Percentiles rank a stretch among this genome's conserved stretches.
Conservation (phyloP, 2,797 vertebrate genomes). For the Sebastes oblongus region DNA sequence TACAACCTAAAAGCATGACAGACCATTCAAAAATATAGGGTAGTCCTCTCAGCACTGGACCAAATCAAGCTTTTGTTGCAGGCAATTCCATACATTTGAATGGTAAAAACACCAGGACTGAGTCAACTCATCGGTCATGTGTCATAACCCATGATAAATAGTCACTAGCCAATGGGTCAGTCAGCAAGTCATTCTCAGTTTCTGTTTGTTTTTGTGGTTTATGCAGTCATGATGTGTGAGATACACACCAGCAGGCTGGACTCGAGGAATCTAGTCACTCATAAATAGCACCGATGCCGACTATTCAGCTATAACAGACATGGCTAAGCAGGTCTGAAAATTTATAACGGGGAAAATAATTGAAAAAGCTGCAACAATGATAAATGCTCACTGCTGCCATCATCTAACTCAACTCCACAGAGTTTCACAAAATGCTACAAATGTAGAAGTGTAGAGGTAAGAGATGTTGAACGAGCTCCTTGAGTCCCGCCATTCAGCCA, state of each 20-base stretch:
- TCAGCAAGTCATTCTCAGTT: background rate
- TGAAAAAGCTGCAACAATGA: background rate
- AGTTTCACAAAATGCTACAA: slow-evolving; percentile 1
- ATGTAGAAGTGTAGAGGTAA: background rate
- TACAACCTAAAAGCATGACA: background rate
- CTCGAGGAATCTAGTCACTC: background rate
- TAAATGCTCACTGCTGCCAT: background rate
- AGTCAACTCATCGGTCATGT: background rate
- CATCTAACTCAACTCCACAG: background rate
- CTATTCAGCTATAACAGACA: background rate
- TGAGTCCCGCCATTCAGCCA: slow-evolving; percentile 4
- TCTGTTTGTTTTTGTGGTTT: slow-evolving; percentile 8
- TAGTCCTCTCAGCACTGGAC: background rate
- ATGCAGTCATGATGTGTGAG: background rate
- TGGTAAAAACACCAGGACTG: background rate
- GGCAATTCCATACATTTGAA: background rate
- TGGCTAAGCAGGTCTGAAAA: background rate
- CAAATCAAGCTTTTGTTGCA: background rate
- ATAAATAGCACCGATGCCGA: background rate
- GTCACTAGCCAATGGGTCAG: background rate
- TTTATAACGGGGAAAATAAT: background rate
- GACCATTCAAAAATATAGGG: background rate
- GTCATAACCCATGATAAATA: background rate
- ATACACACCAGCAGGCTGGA: background rate
- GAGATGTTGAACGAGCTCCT: slow-evolving; percentile 14